phyloP scores from a whole-genome alignment of 2,113 vertebrate species.

The Caretta caretta region DNA sequence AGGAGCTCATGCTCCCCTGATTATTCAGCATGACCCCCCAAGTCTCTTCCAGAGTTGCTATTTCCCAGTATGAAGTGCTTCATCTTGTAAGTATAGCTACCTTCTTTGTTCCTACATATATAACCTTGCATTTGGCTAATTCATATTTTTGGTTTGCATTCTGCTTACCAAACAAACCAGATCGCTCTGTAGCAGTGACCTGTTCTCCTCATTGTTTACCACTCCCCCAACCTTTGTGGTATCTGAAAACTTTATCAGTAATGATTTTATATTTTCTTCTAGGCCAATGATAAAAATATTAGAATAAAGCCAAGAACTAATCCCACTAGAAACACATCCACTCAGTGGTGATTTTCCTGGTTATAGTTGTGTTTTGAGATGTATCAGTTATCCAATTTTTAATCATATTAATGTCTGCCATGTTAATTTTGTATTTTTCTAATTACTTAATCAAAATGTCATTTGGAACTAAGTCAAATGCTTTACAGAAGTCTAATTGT shows the following conservation, averaged over 20 bases:
- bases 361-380: neutral
- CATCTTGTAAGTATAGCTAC: neutral
- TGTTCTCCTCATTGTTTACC: neutral
- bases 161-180: neutral
- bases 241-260: accelerated
- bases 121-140: neutral
- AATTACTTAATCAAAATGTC: neutral
- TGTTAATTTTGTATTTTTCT: accelerated
- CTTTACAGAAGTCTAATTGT: neutral
- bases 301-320: neutral
- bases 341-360: neutral
- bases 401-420: neutral
- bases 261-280: neutral
- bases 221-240: accelerated
- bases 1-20: neutral
- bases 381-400: neutral
- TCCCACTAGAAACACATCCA: neutral
- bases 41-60: neutral
- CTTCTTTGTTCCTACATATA: neutral
- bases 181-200: neutral
- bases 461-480: neutral
- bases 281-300: neutral
- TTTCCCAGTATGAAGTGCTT: neutral
- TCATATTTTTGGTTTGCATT: neutral
- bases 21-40: neutral